phyloP scores from a whole-genome alignment of 2,888 invertebrate species.

The Drosophila eohydei region DNA sequence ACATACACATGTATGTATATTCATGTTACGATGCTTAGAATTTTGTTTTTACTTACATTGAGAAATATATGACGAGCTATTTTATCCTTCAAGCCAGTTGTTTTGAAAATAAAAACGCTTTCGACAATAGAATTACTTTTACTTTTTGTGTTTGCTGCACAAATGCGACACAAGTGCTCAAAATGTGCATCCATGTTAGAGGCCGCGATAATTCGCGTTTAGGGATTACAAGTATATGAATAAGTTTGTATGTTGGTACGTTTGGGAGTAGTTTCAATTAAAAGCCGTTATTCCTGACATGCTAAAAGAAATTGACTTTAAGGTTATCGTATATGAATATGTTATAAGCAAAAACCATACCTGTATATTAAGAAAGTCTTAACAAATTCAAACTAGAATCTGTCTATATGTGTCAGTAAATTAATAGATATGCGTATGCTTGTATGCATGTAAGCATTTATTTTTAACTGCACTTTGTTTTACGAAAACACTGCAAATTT shows the following conservation, averaged over 20 bases:
- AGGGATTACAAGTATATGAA: conserved; percentile 3
- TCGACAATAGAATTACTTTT: conserved; percentile 79
- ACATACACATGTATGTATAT: background rate
- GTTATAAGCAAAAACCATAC: conserved; percentile 12
- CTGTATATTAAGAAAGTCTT: conserved; percentile 1
- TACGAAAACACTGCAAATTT: conserved; percentile 37
- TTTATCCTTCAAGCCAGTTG: conserved; percentile 78
- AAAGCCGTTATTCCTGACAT: conserved; percentile 12
- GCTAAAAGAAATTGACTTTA: conserved; percentile 15
- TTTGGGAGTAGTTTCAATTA: background rate
- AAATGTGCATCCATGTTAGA: conserved; percentile 78
- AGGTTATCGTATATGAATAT: background rate
- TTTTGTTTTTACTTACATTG: conserved; percentile 66
- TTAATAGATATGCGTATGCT: background rate
- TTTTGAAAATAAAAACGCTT: conserved; percentile 82
- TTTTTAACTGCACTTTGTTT: conserved; percentile 44
- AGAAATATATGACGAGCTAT: conserved; percentile 76
- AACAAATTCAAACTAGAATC: conserved; percentile 2
- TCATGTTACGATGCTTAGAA: background rate
- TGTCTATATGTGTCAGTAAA: conserved; percentile 1
- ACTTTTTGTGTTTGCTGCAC: conserved; percentile 81
- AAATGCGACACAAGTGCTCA: conserved; percentile 81
- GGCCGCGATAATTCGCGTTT: conserved; percentile 9
- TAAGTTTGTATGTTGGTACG: background rate
- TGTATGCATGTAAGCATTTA: conserved; percentile 25